phyloP scores from a whole-genome alignment of 2,113 vertebrate species.

The Fulmarus glacialis region DNA sequence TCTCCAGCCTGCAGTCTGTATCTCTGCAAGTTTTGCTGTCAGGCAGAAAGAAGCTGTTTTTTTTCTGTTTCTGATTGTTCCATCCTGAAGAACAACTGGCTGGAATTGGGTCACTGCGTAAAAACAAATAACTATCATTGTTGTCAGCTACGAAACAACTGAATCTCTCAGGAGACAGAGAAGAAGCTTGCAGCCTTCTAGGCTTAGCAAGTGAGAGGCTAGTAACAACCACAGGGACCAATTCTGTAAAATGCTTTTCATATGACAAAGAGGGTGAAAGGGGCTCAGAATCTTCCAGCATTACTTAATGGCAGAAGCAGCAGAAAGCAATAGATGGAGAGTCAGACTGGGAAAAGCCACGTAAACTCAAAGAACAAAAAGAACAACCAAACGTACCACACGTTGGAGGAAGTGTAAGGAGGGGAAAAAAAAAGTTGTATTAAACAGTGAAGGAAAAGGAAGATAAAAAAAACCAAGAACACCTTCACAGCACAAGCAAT shows the following conservation, averaged over 20 bases:
- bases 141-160: not conserved
- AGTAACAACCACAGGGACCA: not conserved
- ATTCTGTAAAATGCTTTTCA: not conserved
- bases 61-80: not conserved
- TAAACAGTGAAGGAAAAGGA: not conserved
- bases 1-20: slow-evolving; percentile 35
- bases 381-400: not conserved
- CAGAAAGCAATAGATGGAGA: not conserved
- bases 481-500: not conserved
- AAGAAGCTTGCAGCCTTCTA: not conserved
- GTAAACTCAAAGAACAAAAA: not conserved
- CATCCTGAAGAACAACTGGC: not conserved
- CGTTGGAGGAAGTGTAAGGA: not conserved
- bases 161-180: not conserved
- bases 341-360: not conserved
- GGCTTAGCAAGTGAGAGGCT: not conserved
- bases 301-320: not conserved
- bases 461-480: not conserved
- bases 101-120: not conserved
- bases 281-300: not conserved
- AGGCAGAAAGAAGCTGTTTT: not conserved
- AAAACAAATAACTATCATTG: not conserved
- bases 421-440: not conserved
- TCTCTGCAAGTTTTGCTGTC: not conserved
- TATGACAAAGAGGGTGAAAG: not conserved